A percentile compares a stretch with the other conserved stretches of the same genome.
Evolutionary conservation across 2,888 invertebrate species (phyloP).

Genomic region (Chironomus tentans): DNA sequence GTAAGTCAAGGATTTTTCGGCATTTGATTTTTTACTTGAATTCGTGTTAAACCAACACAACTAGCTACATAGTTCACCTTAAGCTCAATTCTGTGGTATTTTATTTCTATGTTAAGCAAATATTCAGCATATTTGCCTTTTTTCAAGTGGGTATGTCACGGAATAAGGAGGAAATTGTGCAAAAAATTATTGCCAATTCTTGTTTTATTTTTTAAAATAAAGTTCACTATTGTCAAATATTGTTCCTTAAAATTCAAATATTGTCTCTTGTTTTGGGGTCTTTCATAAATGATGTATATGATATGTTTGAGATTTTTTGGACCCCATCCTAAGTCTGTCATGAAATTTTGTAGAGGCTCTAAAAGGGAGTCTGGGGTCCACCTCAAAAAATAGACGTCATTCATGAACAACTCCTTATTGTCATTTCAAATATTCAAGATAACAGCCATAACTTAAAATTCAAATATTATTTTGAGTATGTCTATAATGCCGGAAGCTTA

Average conservation of each 20-base stretch:
- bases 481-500: not conserved
- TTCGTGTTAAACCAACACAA: constrained; percentile 14
- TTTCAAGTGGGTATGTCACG: too few relatives aligned
- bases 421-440: too few relatives aligned
- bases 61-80: not conserved
- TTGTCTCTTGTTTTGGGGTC: not conserved
- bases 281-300: too few relatives aligned
- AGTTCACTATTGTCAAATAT: not conserved
- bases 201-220: not conserved
- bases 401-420: too few relatives aligned
- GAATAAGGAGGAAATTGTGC: not conserved
- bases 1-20: constrained; percentile 25
- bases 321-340: too few relatives aligned
- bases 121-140: not conserved
- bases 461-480: not conserved
- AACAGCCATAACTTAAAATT: not conserved
- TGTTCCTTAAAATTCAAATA: not conserved
- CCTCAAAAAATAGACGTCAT: too few relatives aligned
- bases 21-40: constrained; percentile 13
- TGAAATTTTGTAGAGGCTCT: too few relatives aligned
- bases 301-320: too few relatives aligned
- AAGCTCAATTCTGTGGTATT: not conserved
- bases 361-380: too few relatives aligned
- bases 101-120: constrained; percentile 12
- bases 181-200: not conserved